Base-by-base conservation (phyloP, 2,113 vertebrate species). In the Xyrauchen texanus region DNA sequence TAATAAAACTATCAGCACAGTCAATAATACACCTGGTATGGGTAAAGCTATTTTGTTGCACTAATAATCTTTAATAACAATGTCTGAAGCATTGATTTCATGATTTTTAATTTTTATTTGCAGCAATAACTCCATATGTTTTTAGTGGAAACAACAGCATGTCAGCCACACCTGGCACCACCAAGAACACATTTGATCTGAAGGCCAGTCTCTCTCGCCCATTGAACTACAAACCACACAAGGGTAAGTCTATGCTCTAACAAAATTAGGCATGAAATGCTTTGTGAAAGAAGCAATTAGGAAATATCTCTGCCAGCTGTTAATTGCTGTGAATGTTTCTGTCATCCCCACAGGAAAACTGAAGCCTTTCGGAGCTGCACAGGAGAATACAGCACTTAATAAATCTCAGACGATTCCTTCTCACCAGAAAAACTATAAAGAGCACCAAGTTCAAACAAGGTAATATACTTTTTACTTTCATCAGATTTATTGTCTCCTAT, bases 181-280 rank as follows among this genome's bases (percentile, higher is more conserved):
- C 89, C 4, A 98, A 92, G 83, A 77, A 86, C 2, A 61, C 16
- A 0, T 99, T 99, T 89, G 95, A 99, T 82, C 93, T 98, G 79
- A 93, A 98, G 92, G 96, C 94, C 47, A 99, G 98, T 83, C 93
- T 99, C 80, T 93, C 96, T 4, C 94, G 93, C 58, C 95, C 96
- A 0, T 96, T 98, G 78, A 62, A 46, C 21, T 99, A 99, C 83
- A 94, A 96, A 85, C 98, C 98, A 15, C 95, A 99, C 53, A 95
- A 88, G 93, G 95, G 95, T 96, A 89, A 64, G 90, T 46, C 2
- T 64, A 45, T 16, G 13, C 3, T 58, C 44, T 46, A 16, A 55
- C 8, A 70, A 51, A 53, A 5, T 7, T 61, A 9, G 55, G 52
- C 8, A 13, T 9, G 1, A 13, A 3, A 9, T 4, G 8, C 7